phyloP scores from a whole-genome alignment of 2,888 invertebrate genomes.

The Habrosyne pyritoides region DNA sequence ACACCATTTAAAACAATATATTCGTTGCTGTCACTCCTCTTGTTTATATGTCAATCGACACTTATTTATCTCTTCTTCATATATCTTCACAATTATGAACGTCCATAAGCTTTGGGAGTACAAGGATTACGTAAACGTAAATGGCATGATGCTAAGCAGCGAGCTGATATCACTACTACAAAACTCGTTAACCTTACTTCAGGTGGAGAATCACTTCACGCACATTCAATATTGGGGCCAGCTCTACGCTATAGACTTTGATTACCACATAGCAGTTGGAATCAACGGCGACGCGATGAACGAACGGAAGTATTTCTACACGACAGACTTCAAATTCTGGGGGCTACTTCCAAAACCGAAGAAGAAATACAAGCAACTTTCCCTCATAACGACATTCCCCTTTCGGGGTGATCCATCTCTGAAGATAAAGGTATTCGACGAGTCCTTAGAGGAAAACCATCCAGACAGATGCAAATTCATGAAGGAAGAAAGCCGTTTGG shows the following conservation, averaged over 20 bases:
- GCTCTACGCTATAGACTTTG: conserved; percentile 88
- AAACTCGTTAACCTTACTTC: conserved; percentile 90
- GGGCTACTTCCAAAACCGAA: conserved; percentile 72
- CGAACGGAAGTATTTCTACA: conserved; percentile 91
- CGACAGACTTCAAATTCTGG: conserved; percentile 89
- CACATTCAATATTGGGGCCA: conserved; percentile 94
- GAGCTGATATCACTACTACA: conserved; percentile 89
- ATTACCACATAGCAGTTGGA: conserved; percentile 94
- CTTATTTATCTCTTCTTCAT: background rate
- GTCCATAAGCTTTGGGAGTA: conserved; percentile 78
- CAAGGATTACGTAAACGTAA: conserved; percentile 73
- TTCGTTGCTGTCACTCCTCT: background rate
- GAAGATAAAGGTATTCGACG: conserved; percentile 76
- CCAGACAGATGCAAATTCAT: conserved; percentile 79
- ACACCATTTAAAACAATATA: background rate
- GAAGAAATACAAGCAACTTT: conserved; percentile 68
- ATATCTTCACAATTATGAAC: conserved; percentile 48
- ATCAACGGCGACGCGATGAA: conserved; percentile 89
- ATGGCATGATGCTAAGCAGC: conserved; percentile 87
- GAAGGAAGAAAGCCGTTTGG: conserved; percentile 91
- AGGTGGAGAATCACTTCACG: conserved; percentile 93
- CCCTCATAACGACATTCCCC: conserved; percentile 69
- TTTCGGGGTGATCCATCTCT: conserved; percentile 81
- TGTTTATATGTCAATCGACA: background rate
- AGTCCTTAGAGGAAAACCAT: conserved; percentile 63